These are phyloP conservation scores for Sus cebifrons DNA, from an alignment of 2,797 vertebrate genomes.

Conservation along the genomic window DNA sequence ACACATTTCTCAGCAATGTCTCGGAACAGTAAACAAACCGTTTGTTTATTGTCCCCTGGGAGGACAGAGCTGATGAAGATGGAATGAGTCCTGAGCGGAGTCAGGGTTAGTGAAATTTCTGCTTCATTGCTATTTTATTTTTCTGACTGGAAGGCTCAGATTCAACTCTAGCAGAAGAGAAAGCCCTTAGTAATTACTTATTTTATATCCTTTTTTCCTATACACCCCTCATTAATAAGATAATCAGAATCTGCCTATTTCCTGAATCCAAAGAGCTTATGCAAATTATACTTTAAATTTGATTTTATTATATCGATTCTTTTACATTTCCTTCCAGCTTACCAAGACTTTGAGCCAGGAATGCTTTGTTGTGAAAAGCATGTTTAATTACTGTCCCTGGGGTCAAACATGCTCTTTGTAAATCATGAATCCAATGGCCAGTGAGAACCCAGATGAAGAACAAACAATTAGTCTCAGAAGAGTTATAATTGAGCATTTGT, in stretches of 20 bases:
- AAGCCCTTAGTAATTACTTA: constrained; percentile 46
- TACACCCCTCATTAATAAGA: constrained; percentile 61
- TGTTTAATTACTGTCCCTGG: constrained; percentile 67
- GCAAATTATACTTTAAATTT: constrained; percentile 64
- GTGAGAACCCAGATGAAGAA: constrained; percentile 66
- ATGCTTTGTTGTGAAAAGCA: constrained; percentile 57
- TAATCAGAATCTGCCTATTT: constrained; percentile 61
- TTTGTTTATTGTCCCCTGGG: neutral
- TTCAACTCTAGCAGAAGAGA: neutral
- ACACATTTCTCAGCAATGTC: neutral
- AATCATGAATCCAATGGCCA: constrained; percentile 29
- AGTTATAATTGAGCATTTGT: constrained; percentile 73
- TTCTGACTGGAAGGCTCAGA: constrained; percentile 29
- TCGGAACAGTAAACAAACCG: neutral
- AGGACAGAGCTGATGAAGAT: constrained; percentile 33
- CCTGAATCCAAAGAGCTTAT: constrained; percentile 46
- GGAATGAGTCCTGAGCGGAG: constrained; percentile 17
- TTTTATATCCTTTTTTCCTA: constrained; percentile 63
- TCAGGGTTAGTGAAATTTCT: constrained; percentile 45
- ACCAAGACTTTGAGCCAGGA: neutral
- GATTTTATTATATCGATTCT: constrained; percentile 59
- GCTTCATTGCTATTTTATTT: constrained; percentile 58
- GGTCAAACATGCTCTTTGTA: constrained; percentile 67
- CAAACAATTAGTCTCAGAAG: constrained; percentile 62
- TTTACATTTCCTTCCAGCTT: constrained; percentile 69